Conservation (phyloP, 2,888 invertebrate genomes). For the Philhelius pedissequus region DNA sequence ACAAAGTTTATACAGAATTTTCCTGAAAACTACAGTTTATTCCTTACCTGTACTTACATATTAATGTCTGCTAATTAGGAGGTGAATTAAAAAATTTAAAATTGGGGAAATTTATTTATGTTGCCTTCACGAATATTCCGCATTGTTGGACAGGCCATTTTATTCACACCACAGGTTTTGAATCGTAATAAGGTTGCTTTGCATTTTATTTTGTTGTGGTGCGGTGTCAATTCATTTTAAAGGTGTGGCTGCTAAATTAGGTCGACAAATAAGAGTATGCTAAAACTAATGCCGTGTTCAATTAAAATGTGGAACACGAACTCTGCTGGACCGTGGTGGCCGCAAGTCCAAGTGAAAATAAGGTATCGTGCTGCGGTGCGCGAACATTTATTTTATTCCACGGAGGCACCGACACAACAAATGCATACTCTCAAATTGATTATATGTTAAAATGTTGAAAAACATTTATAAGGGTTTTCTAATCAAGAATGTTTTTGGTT, state of each 20-base stretch:
- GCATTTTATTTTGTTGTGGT: too few species aligned
- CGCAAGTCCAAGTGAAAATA: conserved; percentile 6
- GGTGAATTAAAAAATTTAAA: too few species aligned
- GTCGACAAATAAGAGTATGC: neutral
- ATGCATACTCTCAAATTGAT: conserved; percentile 8
- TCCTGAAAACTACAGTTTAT: too few species aligned
- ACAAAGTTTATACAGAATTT: too few species aligned
- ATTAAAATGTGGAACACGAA: conserved; percentile 14
- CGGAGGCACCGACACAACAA: too few species aligned
- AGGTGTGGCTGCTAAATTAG: neutral
- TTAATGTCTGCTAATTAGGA: too few species aligned
- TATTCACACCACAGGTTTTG: neutral
- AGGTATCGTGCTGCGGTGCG: neutral
- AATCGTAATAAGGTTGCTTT: neutral
- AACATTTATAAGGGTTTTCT: conserved; percentile 19
- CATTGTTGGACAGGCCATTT: neutral
- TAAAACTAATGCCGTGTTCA: conserved; percentile 2
- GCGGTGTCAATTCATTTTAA: neutral
- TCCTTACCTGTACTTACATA: too few species aligned
- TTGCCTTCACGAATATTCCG: neutral
- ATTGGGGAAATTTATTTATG: neutral
- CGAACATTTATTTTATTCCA: neutral
- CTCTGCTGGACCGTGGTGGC: neutral
- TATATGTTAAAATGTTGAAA: conserved; percentile 1
- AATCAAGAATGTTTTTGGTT: conserved; percentile 73